Evolutionary conservation across 2,797 vertebrate genomes (phyloP), one percentile per base, ranked within the genome.

Genomic region (Melanotaenia maccullochi): DNA sequence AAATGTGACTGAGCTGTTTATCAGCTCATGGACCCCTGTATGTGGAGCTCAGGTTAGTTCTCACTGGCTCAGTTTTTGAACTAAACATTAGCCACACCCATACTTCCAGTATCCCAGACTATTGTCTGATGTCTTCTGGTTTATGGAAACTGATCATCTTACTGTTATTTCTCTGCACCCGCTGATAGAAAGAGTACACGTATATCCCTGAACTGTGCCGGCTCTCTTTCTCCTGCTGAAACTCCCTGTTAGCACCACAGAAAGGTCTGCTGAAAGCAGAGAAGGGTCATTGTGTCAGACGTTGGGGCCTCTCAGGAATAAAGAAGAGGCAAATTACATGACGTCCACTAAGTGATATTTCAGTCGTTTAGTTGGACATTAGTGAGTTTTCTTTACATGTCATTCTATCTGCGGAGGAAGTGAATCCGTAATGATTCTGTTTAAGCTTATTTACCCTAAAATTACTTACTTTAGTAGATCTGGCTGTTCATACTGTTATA

Each of bases 291-390:
- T 82, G 76, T 77, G 25, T 62, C 40, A 9, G 33, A 24, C 38
- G 40, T 12, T 36, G 65, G 55, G 22, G 42, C 51, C 70, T 65
- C 58, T 86, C 58, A 70, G 60, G 69, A 71, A 55, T 71, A 13
- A 70, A 78, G 60, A 82, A 62, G 62, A 76, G 81, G 79, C 82
- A 85, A 85, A 81, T 68, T 78, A 69, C 65, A 73, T 59, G 54
- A 55, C 30, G 3, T 42, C 3, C 7, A n/a, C 2, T 13, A 13
- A 33, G 33, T 47, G 16, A 76, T 65, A 44, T 9, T 36, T 42
- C 4, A 42, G 40, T 4, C 3, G 13, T 42, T 2, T 5, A 42
- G 14, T 18, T 16, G 13, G 40, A 42, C 14, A 16, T 38, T 2
- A 36, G 8, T 9, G 35, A 36, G 8, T 36, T 36, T 36, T 36